Percentiles rank a stretch among this genome's conserved stretches.
These are phyloP conservation scores for Drosophila elegans DNA, from an alignment of 1,140 invertebrate genomes.

Conservation along the genomic window DNA sequence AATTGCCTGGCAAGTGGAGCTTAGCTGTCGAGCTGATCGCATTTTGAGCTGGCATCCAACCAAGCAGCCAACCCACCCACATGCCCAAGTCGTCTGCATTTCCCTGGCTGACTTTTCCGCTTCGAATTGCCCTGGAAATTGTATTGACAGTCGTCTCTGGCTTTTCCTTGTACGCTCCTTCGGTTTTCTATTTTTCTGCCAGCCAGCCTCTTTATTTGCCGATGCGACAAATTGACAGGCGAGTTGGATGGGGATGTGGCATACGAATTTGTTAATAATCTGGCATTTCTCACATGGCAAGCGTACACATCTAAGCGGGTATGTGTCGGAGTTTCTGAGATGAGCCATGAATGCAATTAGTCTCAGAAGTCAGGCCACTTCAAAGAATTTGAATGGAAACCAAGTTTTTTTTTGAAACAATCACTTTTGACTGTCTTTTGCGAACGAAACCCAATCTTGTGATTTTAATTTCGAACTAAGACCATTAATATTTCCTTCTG, in stretches of 20 bases:
- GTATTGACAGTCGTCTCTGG: slow-evolving; percentile 64
- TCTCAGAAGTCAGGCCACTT: slow-evolving; percentile 7
- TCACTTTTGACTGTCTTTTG: not conserved
- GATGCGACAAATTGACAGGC: slow-evolving; percentile 71
- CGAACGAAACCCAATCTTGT: not conserved
- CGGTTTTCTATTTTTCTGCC: slow-evolving; percentile 14
- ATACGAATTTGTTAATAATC: slow-evolving; percentile 68
- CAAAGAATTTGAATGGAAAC: slow-evolving; percentile 5
- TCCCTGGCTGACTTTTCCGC: slow-evolving; percentile 40
- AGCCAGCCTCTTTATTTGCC: slow-evolving; percentile 40
- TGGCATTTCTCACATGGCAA: slow-evolving; percentile 28
- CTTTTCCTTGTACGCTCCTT: slow-evolving; percentile 23
- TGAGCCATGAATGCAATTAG: slow-evolving; percentile 37
- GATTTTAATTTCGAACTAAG: not conserved
- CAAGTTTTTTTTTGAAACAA: not conserved
- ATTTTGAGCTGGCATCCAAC: slow-evolving; percentile 65
- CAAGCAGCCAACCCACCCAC: slow-evolving; percentile 8
- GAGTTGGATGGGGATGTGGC: slow-evolving; percentile 36
- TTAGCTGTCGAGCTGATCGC: slow-evolving; percentile 68
- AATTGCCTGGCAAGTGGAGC: slow-evolving; percentile 33
- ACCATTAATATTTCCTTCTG: too few species aligned
- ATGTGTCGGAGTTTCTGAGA: slow-evolving; percentile 6
- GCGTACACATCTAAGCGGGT: slow-evolving; percentile 16
- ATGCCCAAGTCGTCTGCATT: slow-evolving; percentile 34
- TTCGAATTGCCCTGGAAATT: slow-evolving; percentile 63